phyloP scores from a whole-genome alignment of 2,797 vertebrate genomes.

The Nothura maculosa region DNA sequence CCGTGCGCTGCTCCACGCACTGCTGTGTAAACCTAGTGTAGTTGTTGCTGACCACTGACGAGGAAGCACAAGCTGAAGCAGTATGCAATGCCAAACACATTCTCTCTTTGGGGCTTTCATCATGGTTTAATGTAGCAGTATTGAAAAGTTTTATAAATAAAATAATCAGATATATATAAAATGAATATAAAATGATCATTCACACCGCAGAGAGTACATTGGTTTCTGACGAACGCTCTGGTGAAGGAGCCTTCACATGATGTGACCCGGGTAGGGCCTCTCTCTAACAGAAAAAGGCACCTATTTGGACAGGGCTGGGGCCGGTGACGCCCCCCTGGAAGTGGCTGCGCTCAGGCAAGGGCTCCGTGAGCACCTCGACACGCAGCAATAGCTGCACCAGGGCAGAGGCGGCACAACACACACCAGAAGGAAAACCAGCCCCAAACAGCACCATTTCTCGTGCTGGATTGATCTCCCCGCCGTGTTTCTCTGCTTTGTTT shows the following conservation, averaged over 20 bases:
- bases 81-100: fast-evolving
- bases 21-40: fast-evolving
- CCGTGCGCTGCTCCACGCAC: not conserved
- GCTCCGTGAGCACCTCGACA: fast-evolving
- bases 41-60: fast-evolving
- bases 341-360: fast-evolving
- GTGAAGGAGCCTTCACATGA: fast-evolving
- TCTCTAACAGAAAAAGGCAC: fast-evolving
- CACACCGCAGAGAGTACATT: fast-evolving
- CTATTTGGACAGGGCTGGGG: too few species aligned
- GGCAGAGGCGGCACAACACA: not conserved
- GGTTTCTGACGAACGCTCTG: not conserved
- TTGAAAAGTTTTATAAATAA: not conserved
- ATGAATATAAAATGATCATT: fast-evolving
- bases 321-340: not conserved
- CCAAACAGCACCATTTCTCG: not conserved
- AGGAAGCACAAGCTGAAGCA: not conserved
- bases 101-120: fast-evolving
- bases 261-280: fast-evolving
- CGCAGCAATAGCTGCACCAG: fast-evolving
- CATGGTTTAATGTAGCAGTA: not conserved
- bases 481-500: too few species aligned
- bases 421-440: not conserved
- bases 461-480: not conserved
- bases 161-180: too few species aligned